phyloP scores from a whole-genome alignment of 37 sponge, comb jelly and placozoan genomes.

The Oopsacas minuta region DNA sequence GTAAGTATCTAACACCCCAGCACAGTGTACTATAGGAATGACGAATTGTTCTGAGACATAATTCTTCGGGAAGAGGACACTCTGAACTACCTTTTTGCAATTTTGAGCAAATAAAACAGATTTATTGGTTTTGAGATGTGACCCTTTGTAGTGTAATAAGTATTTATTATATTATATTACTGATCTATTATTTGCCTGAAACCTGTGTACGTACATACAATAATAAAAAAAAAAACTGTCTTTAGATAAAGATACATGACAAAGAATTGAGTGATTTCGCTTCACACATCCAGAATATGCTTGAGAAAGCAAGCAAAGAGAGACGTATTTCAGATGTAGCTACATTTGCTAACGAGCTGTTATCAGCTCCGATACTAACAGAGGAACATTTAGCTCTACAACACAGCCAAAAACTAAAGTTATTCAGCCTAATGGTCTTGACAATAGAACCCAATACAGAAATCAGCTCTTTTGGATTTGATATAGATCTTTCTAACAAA shows the following conservation, averaged over 20 bases:
- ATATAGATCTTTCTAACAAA: neutral
- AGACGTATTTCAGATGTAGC: neutral
- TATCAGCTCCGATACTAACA: neutral
- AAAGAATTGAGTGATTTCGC: neutral
- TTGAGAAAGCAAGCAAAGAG: neutral
- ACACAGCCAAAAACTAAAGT: neutral
- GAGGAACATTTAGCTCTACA: neutral
- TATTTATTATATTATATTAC: neutral
- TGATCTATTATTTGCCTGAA: too few relatives aligned
- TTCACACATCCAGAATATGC: neutral
- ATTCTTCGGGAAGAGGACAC: too few relatives aligned
- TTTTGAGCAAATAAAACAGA: too few relatives aligned
- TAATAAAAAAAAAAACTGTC: too few relatives aligned
- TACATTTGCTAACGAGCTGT: neutral
- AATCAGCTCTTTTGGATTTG: slow-evolving; percentile 8
- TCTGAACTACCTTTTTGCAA: too few relatives aligned
- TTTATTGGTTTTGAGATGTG: too few relatives aligned
- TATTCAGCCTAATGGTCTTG: neutral
- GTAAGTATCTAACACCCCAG: too few relatives aligned
- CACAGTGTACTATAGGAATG: too few relatives aligned
- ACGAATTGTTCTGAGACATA: too few relatives aligned
- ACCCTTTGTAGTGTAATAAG: neutral
- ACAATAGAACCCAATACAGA: neutral
- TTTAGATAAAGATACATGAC: neutral
- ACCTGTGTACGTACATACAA: too few relatives aligned